These are phyloP conservation scores for Chaenodraco wilsoni DNA, from an alignment of 2,797 vertebrate species.

Conservation along the genomic window DNA sequence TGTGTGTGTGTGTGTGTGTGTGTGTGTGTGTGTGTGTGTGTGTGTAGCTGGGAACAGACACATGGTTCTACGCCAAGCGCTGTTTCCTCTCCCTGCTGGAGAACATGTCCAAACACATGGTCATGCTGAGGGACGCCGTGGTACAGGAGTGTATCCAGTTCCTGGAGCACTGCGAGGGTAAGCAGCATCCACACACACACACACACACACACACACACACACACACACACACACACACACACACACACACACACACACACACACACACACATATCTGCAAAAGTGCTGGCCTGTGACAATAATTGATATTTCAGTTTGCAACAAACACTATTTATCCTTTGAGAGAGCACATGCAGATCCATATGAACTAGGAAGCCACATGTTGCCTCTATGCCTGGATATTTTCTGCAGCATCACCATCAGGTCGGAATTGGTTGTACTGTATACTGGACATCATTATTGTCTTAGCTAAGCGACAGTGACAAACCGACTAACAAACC, in stretches of 20 bases:
- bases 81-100: constrained; percentile 96
- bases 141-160: constrained; percentile 93
- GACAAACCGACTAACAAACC: too few relatives aligned
- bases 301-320: not conserved
- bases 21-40: constrained; percentile 18
- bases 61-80: constrained; percentile 96
- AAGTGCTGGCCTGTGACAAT: not conserved
- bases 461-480: too few relatives aligned
- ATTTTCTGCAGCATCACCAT: not conserved
- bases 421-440: not conserved
- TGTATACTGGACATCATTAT: not conserved
- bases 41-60: constrained; percentile 90
- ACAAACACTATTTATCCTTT: not conserved
- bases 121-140: constrained; percentile 89
- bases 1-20: too few relatives aligned
- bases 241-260: not conserved
- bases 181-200: constrained; percentile 32
- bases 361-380: not conserved
- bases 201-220: not conserved
- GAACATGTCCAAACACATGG: constrained; percentile 96
- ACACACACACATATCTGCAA: constrained; percentile 1
- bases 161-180: constrained; percentile 93
- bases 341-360: too few relatives aligned
- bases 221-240: not conserved
- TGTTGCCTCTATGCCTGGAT: not conserved